Evolutionary conservation across 2,797 vertebrate species (phyloP).

Genomic region (Antrozous pallidus): DNA sequence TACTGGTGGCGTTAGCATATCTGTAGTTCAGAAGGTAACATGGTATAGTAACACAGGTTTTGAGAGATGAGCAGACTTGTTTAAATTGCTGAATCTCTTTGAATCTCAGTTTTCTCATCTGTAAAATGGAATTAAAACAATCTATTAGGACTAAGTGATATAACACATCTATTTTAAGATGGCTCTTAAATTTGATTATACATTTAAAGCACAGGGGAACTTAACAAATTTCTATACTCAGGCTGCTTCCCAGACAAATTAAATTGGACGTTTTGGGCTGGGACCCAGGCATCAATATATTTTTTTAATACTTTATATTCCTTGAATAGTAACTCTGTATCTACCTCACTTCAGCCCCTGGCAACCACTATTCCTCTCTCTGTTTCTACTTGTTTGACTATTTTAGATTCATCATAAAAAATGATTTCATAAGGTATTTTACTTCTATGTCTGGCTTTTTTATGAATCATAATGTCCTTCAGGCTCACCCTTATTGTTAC

Average conservation of each 20-base stretch:
- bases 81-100: neutral
- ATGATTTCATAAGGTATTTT: no score
- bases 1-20: neutral
- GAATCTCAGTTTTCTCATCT: neutral
- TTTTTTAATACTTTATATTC: no score
- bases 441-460: no score
- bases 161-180: neutral
- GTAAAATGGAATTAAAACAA: neutral
- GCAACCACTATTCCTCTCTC: no score
- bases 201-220: neutral
- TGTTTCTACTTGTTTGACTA: no score
- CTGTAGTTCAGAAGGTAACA: neutral
- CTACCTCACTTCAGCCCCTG: no score
- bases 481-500: no score
- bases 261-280: neutral
- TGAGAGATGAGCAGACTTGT: neutral
- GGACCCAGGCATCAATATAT: no score
- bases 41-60: neutral
- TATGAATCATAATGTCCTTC: no score
- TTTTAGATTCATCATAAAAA: no score
- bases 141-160: neutral
- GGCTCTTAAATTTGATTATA: neutral
- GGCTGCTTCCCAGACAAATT: neutral
- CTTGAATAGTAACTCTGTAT: no score
- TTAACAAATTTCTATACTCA: neutral